phyloP scores from a whole-genome alignment of 2,888 invertebrate genomes.

The Endomychus coccineus region DNA sequence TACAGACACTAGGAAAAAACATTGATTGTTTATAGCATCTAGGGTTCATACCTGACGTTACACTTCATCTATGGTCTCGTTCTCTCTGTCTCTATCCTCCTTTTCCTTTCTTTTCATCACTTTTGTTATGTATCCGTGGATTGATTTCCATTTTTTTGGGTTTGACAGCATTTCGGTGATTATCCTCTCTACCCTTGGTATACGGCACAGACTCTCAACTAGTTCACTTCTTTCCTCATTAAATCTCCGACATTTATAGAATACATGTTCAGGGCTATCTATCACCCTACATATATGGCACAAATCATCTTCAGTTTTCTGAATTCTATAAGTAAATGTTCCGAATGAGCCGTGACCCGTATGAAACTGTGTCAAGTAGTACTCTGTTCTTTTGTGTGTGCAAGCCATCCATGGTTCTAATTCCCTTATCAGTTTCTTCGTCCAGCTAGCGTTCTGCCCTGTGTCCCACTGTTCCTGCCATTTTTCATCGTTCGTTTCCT shows the following conservation, averaged over 20 bases:
- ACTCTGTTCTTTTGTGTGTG: slow-evolving; percentile 10
- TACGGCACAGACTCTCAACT: too few species aligned
- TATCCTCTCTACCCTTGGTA: too few species aligned
- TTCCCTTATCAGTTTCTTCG: slow-evolving; percentile 11
- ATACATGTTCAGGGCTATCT: slow-evolving; percentile 16
- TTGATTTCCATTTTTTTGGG: too few species aligned
- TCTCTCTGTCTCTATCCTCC: too few species aligned
- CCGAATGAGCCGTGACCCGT: slow-evolving; percentile 20
- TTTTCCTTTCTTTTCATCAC: too few species aligned
- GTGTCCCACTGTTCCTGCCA: slow-evolving; percentile 14
- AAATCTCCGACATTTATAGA: slow-evolving; percentile 14
- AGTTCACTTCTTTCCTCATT: slow-evolving; percentile 4
- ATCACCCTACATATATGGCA: slow-evolving; percentile 13
- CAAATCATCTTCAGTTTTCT: slow-evolving; percentile 6
- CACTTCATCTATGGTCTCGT: too few species aligned
- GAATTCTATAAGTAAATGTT: slow-evolving; percentile 17
- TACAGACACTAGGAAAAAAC: too few species aligned
- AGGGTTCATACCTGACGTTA: too few species aligned
- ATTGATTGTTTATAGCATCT: too few species aligned
- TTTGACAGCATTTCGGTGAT: too few species aligned
- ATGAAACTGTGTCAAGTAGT: slow-evolving; percentile 17
- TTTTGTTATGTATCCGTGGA: too few species aligned
- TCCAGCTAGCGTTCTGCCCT: slow-evolving; percentile 13
- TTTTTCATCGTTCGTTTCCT: neutral
- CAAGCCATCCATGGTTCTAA: slow-evolving; percentile 15